phyloP scores from a whole-genome alignment of 2,797 vertebrate species.

The Choloepus didactylus region DNA sequence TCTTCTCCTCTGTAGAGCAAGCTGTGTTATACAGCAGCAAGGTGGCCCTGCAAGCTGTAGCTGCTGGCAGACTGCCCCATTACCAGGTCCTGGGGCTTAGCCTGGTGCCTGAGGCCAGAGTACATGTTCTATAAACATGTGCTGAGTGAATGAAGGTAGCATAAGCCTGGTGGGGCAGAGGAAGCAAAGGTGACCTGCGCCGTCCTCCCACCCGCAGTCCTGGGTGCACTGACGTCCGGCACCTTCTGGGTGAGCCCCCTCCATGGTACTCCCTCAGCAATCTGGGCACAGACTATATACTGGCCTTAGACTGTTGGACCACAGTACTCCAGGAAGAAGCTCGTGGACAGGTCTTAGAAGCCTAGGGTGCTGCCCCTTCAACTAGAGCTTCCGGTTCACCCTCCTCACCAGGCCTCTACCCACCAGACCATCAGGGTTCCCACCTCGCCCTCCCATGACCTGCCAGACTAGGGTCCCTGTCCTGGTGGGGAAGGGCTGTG shows the following conservation, averaged over 20 bases:
- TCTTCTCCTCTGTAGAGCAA: conserved; percentile 93
- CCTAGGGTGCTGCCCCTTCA: background rate
- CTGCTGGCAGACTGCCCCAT: background rate
- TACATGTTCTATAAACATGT: background rate
- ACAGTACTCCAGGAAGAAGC: background rate
- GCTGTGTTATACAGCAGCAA: background rate
- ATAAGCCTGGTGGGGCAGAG: fast-evolving
- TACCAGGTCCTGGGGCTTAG: background rate
- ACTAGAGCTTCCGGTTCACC: background rate
- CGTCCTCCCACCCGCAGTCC: background rate
- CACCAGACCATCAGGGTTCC: background rate
- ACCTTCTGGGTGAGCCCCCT: background rate
- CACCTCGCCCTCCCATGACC: background rate
- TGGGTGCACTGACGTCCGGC: background rate
- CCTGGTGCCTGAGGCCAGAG: no score
- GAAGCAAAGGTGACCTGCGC: background rate
- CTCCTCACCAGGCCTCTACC: background rate
- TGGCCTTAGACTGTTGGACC: background rate
- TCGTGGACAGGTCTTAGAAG: background rate
- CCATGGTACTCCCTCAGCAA: background rate
- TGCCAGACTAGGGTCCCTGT: background rate
- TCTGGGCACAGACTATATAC: background rate
- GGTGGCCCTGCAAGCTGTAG: background rate
- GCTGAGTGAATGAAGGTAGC: background rate
- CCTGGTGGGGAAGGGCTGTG: background rate